phyloP scores from a whole-genome alignment of 1,140 invertebrate species.

The Drosophila erecta region DNA sequence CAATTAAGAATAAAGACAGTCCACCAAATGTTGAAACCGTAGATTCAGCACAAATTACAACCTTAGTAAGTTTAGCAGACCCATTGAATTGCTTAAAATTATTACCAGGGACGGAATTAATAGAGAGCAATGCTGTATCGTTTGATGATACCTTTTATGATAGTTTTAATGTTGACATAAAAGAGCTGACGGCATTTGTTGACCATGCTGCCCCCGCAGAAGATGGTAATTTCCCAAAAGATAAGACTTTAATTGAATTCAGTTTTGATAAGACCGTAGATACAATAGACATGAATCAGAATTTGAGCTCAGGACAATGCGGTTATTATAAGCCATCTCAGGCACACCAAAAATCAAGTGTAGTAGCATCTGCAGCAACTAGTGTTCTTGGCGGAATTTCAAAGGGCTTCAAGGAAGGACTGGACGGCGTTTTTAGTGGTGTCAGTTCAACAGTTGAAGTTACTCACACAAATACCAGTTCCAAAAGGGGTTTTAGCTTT shows the following conservation, averaged over 20 bases:
- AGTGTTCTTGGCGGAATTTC: constrained; percentile 72
- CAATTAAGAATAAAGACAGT: background rate
- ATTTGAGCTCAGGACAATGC: constrained; percentile 8
- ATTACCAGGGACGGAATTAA: background rate
- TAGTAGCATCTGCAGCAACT: constrained; percentile 42
- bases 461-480: constrained; percentile 10
- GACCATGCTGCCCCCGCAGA: constrained; percentile 24
- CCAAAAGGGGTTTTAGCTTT: constrained; percentile 69
- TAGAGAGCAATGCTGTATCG: background rate
- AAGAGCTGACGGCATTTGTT: constrained; percentile 56
- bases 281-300: constrained; percentile 23
- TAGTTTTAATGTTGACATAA: constrained; percentile 75
- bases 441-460: constrained; percentile 45
- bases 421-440: constrained; percentile 71
- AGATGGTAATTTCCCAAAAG: background rate
- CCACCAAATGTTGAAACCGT: background rate
- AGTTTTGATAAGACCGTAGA: constrained; percentile 3
- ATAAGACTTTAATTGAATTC: background rate
- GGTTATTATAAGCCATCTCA: constrained; percentile 50
- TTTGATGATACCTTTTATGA: constrained; percentile 81
- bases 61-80: constrained; percentile 23
- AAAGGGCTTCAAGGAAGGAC: constrained; percentile 72
- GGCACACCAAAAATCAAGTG: constrained; percentile 34
- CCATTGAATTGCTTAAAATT: background rate
- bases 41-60: constrained; percentile 3